A percentile compares a stretch with the other conserved stretches of the same genome.
phyloP scores from a whole-genome alignment of 1,140 invertebrate genomes.

The Drosophila littoralis region DNA sequence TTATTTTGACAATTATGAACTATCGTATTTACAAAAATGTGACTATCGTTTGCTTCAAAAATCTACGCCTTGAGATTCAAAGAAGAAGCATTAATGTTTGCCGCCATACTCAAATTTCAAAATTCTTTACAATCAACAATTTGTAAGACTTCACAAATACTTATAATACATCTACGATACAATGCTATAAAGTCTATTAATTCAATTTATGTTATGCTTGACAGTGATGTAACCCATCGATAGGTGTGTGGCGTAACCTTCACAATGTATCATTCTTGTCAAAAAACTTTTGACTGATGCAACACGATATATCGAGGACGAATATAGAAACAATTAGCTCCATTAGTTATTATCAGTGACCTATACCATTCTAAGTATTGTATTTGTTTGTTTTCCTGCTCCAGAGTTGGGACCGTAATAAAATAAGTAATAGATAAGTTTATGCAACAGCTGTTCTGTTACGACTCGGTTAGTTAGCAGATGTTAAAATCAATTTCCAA shows the following conservation, averaged over 20 bases:
- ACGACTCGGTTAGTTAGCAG: neutral
- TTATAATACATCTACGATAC: neutral
- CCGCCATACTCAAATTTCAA: conserved; percentile 5
- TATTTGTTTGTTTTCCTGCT: too few relatives aligned
- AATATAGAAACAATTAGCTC: too few relatives aligned
- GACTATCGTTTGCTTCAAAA: neutral
- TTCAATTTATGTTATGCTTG: too few relatives aligned
- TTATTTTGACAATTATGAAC: too few relatives aligned
- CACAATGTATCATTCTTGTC: neutral
- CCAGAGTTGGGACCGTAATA: neutral
- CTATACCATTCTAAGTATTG: too few relatives aligned
- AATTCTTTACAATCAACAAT: neutral
- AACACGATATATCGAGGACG: neutral
- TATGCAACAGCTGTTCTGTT: conserved; percentile 3
- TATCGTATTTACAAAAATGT: neutral
- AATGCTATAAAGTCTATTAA: neutral
- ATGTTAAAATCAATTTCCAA: neutral
- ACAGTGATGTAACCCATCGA: neutral
- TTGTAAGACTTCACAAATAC: neutral
- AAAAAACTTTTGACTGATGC: neutral
- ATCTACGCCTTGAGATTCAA: neutral
- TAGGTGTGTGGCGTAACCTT: neutral
- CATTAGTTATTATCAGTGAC: too few relatives aligned
- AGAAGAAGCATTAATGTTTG: conserved; percentile 7
- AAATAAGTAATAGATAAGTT: neutral